Evolutionary conservation across 2,797 vertebrate species (phyloP).

Genomic region (Pseudochirops corinnae): DNA sequence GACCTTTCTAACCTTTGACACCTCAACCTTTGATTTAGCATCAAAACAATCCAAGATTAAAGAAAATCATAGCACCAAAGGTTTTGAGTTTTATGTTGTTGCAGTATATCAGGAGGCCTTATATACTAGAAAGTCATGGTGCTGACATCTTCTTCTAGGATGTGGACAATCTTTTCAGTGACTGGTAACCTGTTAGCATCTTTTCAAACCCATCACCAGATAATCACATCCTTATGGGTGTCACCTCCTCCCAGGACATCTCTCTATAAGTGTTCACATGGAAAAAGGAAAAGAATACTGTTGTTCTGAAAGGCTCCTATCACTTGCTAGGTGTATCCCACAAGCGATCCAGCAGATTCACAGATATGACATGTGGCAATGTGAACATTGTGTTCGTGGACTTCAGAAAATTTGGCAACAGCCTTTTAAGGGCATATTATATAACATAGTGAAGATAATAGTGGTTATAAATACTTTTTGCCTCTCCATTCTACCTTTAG

Average conservation of each 20-base stretch:
- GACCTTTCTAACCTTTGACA: background rate
- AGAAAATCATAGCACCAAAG: conserved; percentile 82
- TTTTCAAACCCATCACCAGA: conserved; percentile 89
- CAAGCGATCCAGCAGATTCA: conserved; percentile 82
- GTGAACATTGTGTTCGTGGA: conserved; percentile 29
- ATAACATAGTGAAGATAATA: conserved; percentile 1
- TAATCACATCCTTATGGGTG: conserved; percentile 87
- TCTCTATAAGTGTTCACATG: conserved; percentile 86
- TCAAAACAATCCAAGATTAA: conserved; percentile 84
- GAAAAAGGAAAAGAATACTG: conserved; percentile 82
- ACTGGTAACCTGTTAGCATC: conserved; percentile 85
- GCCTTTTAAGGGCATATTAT: conserved; percentile 28
- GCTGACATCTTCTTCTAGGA: conserved; percentile 83
- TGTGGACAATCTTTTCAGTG: conserved; percentile 81
- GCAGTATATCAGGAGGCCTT: conserved; percentile 55
- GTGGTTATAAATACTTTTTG: background rate
- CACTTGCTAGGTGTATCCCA: conserved; percentile 87
- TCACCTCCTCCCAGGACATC: conserved; percentile 88
- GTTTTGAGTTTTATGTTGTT: conserved; percentile 84
- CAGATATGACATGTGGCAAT: background rate
- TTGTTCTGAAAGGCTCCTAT: conserved; percentile 85
- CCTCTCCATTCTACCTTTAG: background rate
- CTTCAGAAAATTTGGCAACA: background rate
- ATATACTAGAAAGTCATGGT: conserved; percentile 84
- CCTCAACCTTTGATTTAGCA: conserved; percentile 84